Percentiles rank a stretch among this genome's conserved stretches.
These are phyloP conservation scores for Athalia circularis DNA, from an alignment of 2,888 invertebrate species.

Conservation along the genomic window DNA sequence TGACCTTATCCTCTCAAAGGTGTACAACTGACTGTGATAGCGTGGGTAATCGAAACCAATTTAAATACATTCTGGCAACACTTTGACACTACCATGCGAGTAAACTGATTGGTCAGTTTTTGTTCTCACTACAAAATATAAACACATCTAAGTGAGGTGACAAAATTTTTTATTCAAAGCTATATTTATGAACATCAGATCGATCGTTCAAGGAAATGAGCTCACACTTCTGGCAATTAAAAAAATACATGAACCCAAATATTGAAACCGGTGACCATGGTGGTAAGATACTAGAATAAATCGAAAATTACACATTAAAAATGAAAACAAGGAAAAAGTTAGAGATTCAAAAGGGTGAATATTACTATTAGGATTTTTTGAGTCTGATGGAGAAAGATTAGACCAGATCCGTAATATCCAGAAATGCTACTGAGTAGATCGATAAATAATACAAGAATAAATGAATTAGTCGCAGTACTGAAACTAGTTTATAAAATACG, in stretches of 20 bases:
- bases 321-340: too few species aligned
- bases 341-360: too few species aligned
- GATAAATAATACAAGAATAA: background rate
- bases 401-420: background rate
- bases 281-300: background rate
- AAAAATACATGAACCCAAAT: background rate
- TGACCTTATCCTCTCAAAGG: constrained; percentile 45
- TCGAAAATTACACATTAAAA: too few species aligned
- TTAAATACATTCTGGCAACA: constrained; percentile 43
- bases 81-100: constrained; percentile 34
- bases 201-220: constrained; percentile 24
- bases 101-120: constrained; percentile 43
- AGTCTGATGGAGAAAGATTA: too few species aligned
- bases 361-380: too few species aligned
- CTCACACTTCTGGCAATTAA: background rate
- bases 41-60: constrained; percentile 41
- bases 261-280: constrained; percentile 8
- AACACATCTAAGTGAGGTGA: constrained; percentile 5
- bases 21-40: constrained; percentile 43
- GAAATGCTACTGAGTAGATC: background rate
- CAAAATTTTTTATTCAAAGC: constrained; percentile 28
- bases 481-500: constrained; percentile 9
- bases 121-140: constrained; percentile 7
- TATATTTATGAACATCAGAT: constrained; percentile 6
- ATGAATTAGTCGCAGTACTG: background rate